Conservation (phyloP, 2,113 vertebrate species). For the Platichthys stellatus region DNA sequence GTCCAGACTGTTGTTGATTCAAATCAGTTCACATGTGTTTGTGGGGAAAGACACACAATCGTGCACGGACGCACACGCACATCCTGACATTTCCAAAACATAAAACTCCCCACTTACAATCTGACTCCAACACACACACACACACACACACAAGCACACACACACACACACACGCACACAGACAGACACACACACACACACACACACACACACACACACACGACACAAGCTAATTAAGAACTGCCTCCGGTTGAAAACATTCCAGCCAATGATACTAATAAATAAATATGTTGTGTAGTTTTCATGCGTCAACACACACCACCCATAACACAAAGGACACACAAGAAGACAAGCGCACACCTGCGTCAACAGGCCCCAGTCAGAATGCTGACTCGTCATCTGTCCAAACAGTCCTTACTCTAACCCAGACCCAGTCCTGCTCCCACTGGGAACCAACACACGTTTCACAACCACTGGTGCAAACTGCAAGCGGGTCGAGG, state of each 20-base stretch:
- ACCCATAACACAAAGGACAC: slow-evolving; percentile 27
- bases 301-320: slow-evolving; percentile 11
- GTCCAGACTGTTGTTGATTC: too few species aligned
- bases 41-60: not conserved
- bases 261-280: too few species aligned
- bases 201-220: slow-evolving; percentile 21
- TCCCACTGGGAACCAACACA: slow-evolving; percentile 57
- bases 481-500: slow-evolving; percentile 8
- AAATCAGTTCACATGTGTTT: not conserved
- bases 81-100: slow-evolving; percentile 43
- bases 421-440: slow-evolving; percentile 57
- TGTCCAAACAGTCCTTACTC: slow-evolving; percentile 73
- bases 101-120: not conserved
- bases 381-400: slow-evolving; percentile 68
- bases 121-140: slow-evolving; percentile 6
- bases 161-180: not conserved
- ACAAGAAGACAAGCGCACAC: slow-evolving; percentile 61
- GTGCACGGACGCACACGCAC: not conserved
- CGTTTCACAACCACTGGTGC: slow-evolving; percentile 58
- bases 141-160: slow-evolving; percentile 8
- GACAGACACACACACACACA: too few species aligned
- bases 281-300: not conserved
- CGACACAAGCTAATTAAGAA: too few species aligned
- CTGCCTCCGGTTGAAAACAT: too few species aligned
- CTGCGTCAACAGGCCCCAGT: slow-evolving; percentile 75